These are phyloP conservation scores for Phataginus tricuspis DNA, from an alignment of 2,797 vertebrate species.

Conservation along the genomic window DNA sequence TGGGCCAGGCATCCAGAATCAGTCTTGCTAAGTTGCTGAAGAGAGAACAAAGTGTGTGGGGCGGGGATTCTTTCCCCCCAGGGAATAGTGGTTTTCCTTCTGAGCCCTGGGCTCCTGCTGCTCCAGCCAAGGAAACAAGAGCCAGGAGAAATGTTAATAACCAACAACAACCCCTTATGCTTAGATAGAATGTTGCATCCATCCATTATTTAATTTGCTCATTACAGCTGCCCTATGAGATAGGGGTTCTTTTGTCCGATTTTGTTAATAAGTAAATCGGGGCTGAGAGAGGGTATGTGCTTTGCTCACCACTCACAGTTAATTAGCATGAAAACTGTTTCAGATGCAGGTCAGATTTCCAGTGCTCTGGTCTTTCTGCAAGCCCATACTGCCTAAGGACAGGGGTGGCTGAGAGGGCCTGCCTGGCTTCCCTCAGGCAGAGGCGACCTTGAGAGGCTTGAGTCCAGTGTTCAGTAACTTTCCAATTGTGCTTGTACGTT, in stretches of 20 bases:
- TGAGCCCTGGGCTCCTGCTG: conserved; percentile 24
- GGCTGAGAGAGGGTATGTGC: not conserved
- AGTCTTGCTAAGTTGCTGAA: conserved; percentile 23
- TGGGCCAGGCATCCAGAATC: not conserved
- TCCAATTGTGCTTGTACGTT: not conserved
- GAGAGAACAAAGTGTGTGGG: not conserved
- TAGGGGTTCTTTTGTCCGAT: conserved; percentile 29
- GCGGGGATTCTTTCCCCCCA: conserved; percentile 1
- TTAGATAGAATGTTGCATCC: not conserved
- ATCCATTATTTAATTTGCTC: not conserved
- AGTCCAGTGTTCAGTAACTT: not conserved
- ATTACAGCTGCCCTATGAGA: not conserved
- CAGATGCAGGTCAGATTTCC: not conserved
- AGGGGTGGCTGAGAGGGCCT: not conserved
- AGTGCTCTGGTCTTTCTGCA: not conserved
- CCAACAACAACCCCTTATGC: not conserved
- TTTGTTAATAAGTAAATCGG: conserved; percentile 60
- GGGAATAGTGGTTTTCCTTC: conserved; percentile 24
- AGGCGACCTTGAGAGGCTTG: not conserved
- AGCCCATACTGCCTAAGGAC: not conserved
- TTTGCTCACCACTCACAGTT: conserved; percentile 40
- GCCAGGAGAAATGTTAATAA: conserved; percentile 2
- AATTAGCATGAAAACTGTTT: conserved; percentile 45
- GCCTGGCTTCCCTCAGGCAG: not conserved
- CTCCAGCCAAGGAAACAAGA: not conserved